These are phyloP conservation scores for Gymnosoma rotundatum DNA, from an alignment of 2,888 invertebrate species.

Conservation along the genomic window DNA sequence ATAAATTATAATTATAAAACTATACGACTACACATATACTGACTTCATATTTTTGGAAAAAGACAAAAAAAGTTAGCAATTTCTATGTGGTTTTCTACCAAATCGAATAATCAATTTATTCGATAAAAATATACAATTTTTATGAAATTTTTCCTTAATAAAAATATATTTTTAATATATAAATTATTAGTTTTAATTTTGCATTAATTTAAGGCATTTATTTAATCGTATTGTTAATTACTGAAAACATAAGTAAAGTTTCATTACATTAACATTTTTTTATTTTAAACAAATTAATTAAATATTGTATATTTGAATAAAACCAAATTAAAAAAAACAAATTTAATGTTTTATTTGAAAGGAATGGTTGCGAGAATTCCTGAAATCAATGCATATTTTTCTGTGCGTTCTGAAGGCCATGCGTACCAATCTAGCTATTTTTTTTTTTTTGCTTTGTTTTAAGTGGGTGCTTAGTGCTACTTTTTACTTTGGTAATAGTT, in stretches of 20 bases:
- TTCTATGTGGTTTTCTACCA: constrained; percentile 51
- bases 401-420: too few relatives aligned
- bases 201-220: constrained; percentile 46
- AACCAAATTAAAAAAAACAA: constrained; percentile 33
- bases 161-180: neutral
- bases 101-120: constrained; percentile 39
- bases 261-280: constrained; percentile 32
- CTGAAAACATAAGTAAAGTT: constrained; percentile 15
- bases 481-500: too few relatives aligned
- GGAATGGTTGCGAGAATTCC: too few relatives aligned
- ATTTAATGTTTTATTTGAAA: constrained; percentile 10
- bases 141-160: constrained; percentile 15
- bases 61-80: constrained; percentile 45
- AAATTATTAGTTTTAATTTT: neutral
- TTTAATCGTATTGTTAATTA: too few relatives aligned
- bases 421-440: too few relatives aligned
- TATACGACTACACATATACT: constrained; percentile 10
- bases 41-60: constrained; percentile 30
- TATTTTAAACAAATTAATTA: constrained; percentile 47
- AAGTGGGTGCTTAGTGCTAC: too few relatives aligned
- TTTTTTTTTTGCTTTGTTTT: too few relatives aligned
- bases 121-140: constrained; percentile 21
- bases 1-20: constrained; percentile 20
- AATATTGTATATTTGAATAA: constrained; percentile 57
- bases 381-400: too few relatives aligned